Percentiles rank a stretch among this genome's conserved stretches.
phyloP scores from a whole-genome alignment of 30 jellyfish, hydroid and myxozoan species.

The Aurelia aurita complex sp. Pacific region DNA sequence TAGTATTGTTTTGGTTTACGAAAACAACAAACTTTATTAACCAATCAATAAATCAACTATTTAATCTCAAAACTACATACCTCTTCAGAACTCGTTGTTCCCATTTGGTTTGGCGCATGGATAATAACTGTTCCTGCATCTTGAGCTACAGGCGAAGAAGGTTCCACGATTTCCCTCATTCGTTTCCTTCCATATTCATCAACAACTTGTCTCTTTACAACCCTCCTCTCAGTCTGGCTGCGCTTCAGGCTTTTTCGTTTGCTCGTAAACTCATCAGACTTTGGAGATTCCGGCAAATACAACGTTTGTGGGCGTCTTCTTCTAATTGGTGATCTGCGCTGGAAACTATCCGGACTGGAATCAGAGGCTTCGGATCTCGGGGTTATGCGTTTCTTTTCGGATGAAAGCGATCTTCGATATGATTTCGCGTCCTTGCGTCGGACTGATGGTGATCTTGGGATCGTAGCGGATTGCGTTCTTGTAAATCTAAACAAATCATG shows the following conservation, averaged over 20 bases:
- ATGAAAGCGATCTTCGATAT: conserved; percentile 41
- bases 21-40: too few species aligned
- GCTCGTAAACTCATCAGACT: conserved; percentile 12
- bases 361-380: background rate
- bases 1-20: too few species aligned
- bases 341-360: conserved; percentile 13
- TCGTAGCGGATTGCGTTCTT: conserved; percentile 48
- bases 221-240: conserved; percentile 77
- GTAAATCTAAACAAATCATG: conserved; percentile 41
- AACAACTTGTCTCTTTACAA: conserved; percentile 63
- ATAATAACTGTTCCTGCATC: conserved; percentile 72
- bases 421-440: conserved; percentile 32
- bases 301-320: conserved; percentile 41
- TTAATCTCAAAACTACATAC: background rate
- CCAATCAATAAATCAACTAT: too few species aligned
- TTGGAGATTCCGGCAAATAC: conserved; percentile 26
- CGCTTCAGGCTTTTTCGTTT: conserved; percentile 57
- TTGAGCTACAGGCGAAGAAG: conserved; percentile 48
- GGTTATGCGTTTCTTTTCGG: conserved; percentile 2
- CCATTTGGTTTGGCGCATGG: conserved; percentile 79
- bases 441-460: conserved; percentile 56
- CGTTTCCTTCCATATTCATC: conserved; percentile 87
- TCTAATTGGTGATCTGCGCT: conserved; percentile 35
- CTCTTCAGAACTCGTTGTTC: conserved; percentile 82
- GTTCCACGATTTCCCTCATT: conserved; percentile 70